These are phyloP conservation scores for Leptodactylus fuscus DNA, from an alignment of 2,113 vertebrate genomes.

Conservation along the genomic window DNA sequence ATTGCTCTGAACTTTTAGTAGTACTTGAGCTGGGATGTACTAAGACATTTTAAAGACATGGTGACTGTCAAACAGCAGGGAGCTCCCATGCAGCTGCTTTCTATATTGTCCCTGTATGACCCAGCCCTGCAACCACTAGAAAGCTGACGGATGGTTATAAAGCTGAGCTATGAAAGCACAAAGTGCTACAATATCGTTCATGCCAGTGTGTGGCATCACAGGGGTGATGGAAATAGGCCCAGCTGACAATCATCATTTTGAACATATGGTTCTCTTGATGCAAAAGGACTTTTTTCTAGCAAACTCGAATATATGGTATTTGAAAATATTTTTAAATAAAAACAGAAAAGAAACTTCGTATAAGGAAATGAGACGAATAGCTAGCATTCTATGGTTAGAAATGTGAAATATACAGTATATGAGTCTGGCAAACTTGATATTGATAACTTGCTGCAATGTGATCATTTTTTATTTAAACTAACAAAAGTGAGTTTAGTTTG, in stretches of 20 bases:
- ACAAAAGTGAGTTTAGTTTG: too few species aligned
- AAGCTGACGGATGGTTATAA: constrained; percentile 39
- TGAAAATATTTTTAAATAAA: neutral
- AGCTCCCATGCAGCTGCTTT: constrained; percentile 32
- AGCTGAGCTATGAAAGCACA: constrained; percentile 31
- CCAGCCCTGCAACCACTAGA: constrained; percentile 25
- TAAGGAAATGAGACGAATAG: neutral
- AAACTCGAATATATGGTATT: neutral
- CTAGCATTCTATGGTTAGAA: too few species aligned
- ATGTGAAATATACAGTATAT: too few species aligned
- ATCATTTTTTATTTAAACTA: too few species aligned
- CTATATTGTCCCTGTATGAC: constrained; percentile 35
- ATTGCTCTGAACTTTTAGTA: neutral
- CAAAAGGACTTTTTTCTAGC: neutral
- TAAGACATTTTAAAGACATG: constrained; percentile 12
- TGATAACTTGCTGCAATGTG: too few species aligned
- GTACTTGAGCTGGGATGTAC: neutral
- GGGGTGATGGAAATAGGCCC: constrained; percentile 35
- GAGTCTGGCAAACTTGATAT: too few species aligned
- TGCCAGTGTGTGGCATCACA: constrained; percentile 47
- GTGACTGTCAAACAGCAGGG: constrained; percentile 29
- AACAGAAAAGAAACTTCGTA: neutral
- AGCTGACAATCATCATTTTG: constrained; percentile 44
- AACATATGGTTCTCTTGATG: constrained; percentile 43
- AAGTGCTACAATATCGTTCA: constrained; percentile 38